These are phyloP conservation scores for Acanthosepion esculentum DNA, from an alignment of 2,888 invertebrate species.

Conservation along the genomic window DNA sequence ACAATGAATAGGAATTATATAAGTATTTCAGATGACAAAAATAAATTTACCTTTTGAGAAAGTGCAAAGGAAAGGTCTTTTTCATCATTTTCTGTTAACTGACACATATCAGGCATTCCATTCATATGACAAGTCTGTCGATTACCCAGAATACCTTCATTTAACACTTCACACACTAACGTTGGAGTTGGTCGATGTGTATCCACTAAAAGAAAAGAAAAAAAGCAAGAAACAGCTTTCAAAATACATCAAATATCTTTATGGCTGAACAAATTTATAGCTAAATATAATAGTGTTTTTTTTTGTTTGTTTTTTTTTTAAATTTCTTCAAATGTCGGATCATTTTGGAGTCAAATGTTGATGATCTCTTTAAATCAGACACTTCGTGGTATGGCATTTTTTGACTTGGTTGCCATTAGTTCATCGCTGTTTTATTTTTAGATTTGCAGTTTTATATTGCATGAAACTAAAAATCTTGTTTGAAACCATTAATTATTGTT, in stretches of 20 bases:
- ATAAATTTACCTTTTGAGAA: slow-evolving; percentile 80
- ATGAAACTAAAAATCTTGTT: no score
- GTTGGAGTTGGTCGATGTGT: neutral
- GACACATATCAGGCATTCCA: slow-evolving; percentile 94
- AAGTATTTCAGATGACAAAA: neutral
- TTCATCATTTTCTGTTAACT: slow-evolving; percentile 96
- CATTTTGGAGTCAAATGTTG: no score
- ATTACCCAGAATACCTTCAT: slow-evolving; percentile 92
- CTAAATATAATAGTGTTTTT: no score
- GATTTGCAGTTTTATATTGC: no score
- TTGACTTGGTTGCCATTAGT: no score
- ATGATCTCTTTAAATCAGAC: no score
- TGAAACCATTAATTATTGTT: no score
- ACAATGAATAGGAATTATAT: neutral
- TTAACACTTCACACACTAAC: slow-evolving; percentile 85
- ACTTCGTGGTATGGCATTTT: no score
- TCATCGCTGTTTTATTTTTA: no score
- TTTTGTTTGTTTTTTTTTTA: no score
- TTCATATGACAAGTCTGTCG: slow-evolving; percentile 96
- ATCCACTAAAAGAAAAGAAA: neutral
- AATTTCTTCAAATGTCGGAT: no score
- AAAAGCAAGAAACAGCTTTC: neutral
- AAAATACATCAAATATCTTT: neutral
- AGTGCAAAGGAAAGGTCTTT: slow-evolving; percentile 90
- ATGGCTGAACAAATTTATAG: no score